Conservation (phyloP, 2,797 vertebrate species). For the Scyliorhinus canicula region DNA sequence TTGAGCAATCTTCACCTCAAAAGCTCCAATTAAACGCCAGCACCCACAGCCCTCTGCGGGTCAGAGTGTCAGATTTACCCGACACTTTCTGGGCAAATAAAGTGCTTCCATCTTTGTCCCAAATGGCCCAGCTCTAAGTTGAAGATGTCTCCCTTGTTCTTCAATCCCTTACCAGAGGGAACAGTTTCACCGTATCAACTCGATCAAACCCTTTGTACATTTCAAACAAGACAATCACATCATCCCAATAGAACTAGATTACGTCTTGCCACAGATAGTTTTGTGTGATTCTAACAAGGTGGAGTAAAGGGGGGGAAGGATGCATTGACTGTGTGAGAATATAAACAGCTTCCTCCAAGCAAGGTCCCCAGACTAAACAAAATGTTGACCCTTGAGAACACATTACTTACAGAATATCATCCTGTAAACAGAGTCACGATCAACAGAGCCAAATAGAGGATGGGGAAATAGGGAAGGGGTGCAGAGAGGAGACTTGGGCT, state of each 20-base stretch:
- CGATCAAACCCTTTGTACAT: too few relatives aligned
- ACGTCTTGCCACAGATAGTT: background rate
- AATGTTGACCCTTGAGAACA: background rate
- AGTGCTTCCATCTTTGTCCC: background rate
- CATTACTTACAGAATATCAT: background rate
- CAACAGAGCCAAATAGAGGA: background rate
- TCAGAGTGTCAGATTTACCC: background rate
- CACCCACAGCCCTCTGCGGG: background rate
- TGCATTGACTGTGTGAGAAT: background rate
- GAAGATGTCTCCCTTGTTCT: background rate
- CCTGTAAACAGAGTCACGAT: background rate
- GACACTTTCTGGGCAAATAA: background rate
- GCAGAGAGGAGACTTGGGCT: too few relatives aligned
- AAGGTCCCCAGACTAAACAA: background rate
- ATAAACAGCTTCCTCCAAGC: background rate
- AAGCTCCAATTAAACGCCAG: background rate
- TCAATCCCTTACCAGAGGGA: background rate
- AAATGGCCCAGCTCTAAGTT: background rate
- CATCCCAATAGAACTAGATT: background rate
- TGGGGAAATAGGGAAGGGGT: background rate
- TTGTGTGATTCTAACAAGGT: background rate
- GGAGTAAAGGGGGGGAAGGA: background rate
- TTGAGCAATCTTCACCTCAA: background rate
- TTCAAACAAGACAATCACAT: background rate
- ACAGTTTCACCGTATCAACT: too few relatives aligned